These are phyloP conservation scores for Pica pica DNA, from an alignment of 2,113 vertebrate genomes.

Conservation along the genomic window DNA sequence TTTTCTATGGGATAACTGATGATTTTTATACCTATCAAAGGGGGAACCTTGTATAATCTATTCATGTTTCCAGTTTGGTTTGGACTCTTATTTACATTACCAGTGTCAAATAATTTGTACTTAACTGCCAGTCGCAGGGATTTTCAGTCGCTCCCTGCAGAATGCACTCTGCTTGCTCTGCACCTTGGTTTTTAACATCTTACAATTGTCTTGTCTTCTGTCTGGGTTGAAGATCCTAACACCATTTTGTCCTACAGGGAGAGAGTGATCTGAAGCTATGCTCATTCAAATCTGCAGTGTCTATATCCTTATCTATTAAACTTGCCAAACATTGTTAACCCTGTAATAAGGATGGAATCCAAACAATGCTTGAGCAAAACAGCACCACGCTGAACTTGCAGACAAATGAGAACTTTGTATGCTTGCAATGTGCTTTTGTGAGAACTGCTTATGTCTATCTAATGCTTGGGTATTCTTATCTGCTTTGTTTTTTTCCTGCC, in stretches of 20 bases:
- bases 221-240: not conserved
- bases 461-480: conserved; percentile 59
- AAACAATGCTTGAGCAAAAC: not conserved
- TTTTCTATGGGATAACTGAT: not conserved
- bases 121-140: not conserved
- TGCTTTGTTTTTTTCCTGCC: conserved; percentile 62
- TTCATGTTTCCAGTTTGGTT: not conserved
- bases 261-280: not conserved
- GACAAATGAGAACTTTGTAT: not conserved
- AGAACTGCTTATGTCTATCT: conserved; percentile 15
- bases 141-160: not conserved
- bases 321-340: not conserved
- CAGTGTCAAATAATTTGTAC: not conserved
- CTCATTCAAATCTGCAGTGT: not conserved
- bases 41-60: not conserved
- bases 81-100: not conserved
- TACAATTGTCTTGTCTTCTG: not conserved
- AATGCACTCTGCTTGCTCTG: not conserved
- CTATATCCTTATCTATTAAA: not conserved
- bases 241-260: not conserved
- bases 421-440: not conserved
- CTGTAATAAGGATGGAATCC: not conserved
- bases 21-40: not conserved
- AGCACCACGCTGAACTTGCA: not conserved
- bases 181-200: not conserved